Conservation (phyloP, 2,113 vertebrate species). For the Gymnarchus niloticus region DNA sequence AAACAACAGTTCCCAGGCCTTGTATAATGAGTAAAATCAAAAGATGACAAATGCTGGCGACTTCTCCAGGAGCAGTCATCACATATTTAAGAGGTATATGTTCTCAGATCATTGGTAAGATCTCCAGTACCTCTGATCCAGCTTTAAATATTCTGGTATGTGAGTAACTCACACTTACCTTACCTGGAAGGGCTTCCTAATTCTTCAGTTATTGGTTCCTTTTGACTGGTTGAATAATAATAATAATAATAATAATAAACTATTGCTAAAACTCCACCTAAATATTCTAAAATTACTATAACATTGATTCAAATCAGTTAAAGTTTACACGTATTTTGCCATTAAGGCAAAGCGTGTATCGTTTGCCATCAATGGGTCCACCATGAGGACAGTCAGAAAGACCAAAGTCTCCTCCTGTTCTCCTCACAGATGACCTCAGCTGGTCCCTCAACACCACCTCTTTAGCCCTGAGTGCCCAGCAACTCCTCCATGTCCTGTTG, state of each 20-base stretch:
- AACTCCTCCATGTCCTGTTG: neutral
- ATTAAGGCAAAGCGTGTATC: neutral
- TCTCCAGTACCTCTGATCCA: neutral
- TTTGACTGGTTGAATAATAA: neutral
- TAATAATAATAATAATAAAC: neutral
- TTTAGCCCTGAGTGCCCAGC: neutral
- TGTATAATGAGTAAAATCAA: constrained; percentile 44
- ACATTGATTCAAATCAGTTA: neutral
- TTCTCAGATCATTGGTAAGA: constrained; percentile 33
- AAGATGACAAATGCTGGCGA: constrained; percentile 54
- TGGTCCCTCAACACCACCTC: neutral
- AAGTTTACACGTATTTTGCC: neutral
- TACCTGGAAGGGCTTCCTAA: neutral
- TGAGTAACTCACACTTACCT: neutral
- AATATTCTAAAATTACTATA: neutral
- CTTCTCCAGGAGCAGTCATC: constrained; percentile 43
- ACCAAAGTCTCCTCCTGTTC: neutral
- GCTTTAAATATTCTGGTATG: neutral
- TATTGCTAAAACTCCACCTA: neutral
- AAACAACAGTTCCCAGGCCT: constrained; percentile 45
- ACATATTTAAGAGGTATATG: constrained; percentile 31
- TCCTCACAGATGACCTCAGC: neutral
- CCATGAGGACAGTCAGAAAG: neutral
- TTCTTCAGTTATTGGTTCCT: neutral
- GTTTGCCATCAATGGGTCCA: neutral